Evolutionary conservation across 2,888 invertebrate species (phyloP).

Genomic region (Malthinus flaveolus): DNA sequence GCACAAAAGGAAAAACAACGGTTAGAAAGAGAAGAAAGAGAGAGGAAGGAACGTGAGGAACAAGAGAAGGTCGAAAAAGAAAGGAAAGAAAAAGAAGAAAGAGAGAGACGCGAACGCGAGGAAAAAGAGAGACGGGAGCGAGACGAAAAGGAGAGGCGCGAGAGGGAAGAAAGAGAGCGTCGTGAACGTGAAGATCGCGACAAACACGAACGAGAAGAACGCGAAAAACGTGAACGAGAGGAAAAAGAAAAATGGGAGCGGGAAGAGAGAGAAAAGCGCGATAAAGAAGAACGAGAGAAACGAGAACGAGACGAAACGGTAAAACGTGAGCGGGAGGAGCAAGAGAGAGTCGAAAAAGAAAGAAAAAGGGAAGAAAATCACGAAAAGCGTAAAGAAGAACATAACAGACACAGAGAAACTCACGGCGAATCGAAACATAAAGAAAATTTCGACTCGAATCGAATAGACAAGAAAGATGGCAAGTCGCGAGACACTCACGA

Average conservation of each 20-base stretch:
- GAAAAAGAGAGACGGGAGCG: constrained; percentile 32
- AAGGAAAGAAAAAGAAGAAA: constrained; percentile 48
- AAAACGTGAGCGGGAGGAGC: constrained; percentile 33
- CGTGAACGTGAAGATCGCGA: constrained; percentile 50
- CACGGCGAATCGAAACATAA: constrained; percentile 51
- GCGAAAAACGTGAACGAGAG: constrained; percentile 53
- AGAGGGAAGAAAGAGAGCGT: constrained; percentile 36
- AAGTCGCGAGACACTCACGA: constrained; percentile 49
- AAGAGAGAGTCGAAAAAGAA: constrained; percentile 26
- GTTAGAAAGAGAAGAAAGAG: constrained; percentile 53
- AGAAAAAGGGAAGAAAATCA: constrained; percentile 43
- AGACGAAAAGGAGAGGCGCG: constrained; percentile 31
- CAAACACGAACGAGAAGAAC: constrained; percentile 57
- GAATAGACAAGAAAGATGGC: constrained; percentile 54
- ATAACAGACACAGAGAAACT: constrained; percentile 58
- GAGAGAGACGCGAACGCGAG: constrained; percentile 46
- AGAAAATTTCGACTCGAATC: constrained; percentile 44
- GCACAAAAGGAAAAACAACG: constrained; percentile 56
- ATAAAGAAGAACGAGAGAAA: constrained; percentile 48
- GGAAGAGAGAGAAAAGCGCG: constrained; percentile 49
- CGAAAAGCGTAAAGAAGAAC: constrained; percentile 57
- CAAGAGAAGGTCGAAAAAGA: constrained; percentile 52
- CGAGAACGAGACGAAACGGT: constrained; percentile 43
- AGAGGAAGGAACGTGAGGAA: constrained; percentile 55
- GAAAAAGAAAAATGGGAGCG: constrained; percentile 56